Percentiles rank a stretch among this genome's conserved stretches.
Conservation (phyloP, 2,888 invertebrate species). For the Willowsia nigromaculata region DNA sequence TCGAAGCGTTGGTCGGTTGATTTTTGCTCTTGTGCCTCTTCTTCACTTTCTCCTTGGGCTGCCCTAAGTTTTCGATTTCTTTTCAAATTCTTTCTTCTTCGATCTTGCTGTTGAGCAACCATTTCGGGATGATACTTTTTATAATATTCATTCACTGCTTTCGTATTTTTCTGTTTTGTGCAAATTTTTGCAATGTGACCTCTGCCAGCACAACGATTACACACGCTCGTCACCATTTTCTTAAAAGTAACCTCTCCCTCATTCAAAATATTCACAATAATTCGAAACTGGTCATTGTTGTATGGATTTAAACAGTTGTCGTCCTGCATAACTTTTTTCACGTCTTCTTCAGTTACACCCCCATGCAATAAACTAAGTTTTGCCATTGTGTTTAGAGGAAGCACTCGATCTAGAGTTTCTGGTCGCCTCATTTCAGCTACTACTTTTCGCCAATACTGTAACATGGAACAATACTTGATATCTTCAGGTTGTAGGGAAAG, state of each 20-base stretch:
- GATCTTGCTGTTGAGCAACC: not conserved
- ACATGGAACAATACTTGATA: not conserved
- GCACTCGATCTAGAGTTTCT: not conserved
- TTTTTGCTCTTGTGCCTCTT: no score
- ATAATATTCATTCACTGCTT: conserved; percentile 18
- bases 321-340: not conserved
- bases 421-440: conserved; percentile 9
- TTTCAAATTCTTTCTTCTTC: not conserved
- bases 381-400: not conserved
- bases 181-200: conserved; percentile 18
- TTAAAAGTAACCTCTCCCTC: not conserved
- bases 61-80: not conserved
- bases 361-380: not conserved
- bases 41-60: no score
- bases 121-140: conserved; percentile 14
- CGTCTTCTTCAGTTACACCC: not conserved
- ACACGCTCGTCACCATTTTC: not conserved
- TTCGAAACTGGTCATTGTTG: not conserved
- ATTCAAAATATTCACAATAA: not conserved
- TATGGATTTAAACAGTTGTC: not conserved
- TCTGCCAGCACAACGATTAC: not conserved
- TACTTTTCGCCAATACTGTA: conserved; percentile 3
- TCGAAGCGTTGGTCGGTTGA: no score
- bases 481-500: conserved; percentile 9
- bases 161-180: not conserved